Percentiles rank a stretch among this genome's conserved stretches.
These are phyloP conservation scores for Notarius lentiginosus DNA, from an alignment of 2,113 vertebrate species.

Conservation along the genomic window DNA sequence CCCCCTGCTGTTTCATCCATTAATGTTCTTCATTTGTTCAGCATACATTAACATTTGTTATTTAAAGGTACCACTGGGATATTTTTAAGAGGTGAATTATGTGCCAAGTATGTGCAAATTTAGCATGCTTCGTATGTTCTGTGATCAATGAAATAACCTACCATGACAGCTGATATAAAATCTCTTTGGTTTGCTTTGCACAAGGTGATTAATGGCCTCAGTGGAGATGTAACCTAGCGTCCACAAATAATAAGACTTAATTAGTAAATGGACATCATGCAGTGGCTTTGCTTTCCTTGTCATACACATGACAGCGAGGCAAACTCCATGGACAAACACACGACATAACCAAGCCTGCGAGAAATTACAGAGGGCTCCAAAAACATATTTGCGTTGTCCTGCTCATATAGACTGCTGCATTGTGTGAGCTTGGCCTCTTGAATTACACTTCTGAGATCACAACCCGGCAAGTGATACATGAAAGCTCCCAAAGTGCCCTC, in stretches of 20 bases:
- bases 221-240: background rate
- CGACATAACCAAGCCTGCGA: background rate
- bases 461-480: slow-evolving; percentile 73
- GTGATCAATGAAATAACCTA: background rate
- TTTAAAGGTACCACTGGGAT: slow-evolving; percentile 28
- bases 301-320: background rate
- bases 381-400: slow-evolving; percentile 83
- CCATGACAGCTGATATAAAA: background rate
- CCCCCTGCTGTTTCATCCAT: slow-evolving; percentile 36
- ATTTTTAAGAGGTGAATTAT: slow-evolving; percentile 21
- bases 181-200: background rate
- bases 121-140: background rate
- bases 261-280: background rate
- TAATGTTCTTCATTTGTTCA: slow-evolving; percentile 39
- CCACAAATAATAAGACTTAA: background rate
- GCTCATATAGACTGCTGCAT: slow-evolving; percentile 76
- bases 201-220: background rate
- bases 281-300: background rate
- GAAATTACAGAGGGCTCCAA: slow-evolving; percentile 77
- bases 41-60: slow-evolving; percentile 31
- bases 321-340: background rate
- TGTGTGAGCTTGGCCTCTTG: slow-evolving; percentile 61
- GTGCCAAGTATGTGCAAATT: slow-evolving; percentile 12
- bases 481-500: slow-evolving; percentile 69
- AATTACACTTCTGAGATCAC: slow-evolving; percentile 68